phyloP scores from a whole-genome alignment of 2,113 vertebrate genomes.

The Silurus asotus region DNA sequence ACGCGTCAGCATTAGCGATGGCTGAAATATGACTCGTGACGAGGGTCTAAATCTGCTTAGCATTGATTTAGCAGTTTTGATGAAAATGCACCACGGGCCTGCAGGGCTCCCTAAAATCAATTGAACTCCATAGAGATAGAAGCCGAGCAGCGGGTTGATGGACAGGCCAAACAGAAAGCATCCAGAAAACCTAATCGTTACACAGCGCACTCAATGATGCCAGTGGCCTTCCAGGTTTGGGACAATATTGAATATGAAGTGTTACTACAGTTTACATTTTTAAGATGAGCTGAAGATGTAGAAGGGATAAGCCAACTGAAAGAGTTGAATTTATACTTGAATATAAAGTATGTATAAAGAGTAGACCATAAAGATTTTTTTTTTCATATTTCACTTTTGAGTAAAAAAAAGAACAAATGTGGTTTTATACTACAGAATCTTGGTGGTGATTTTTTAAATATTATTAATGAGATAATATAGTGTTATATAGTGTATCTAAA shows the following conservation, averaged over 20 bases:
- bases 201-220: conserved; percentile 16
- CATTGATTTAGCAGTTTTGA: conserved; percentile 55
- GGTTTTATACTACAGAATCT: neutral
- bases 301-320: neutral
- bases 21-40: conserved; percentile 54
- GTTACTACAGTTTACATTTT: neutral
- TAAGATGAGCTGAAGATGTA: neutral
- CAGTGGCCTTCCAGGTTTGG: conserved; percentile 36
- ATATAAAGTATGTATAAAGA: neutral
- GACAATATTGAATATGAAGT: conserved; percentile 37
- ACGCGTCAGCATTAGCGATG: conserved; percentile 52
- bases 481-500: neutral
- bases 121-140: conserved; percentile 50
- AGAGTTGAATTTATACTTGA: neutral
- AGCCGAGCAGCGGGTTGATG: conserved; percentile 40
- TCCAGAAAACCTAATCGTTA: conserved; percentile 45
- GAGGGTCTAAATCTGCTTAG: conserved; percentile 58
- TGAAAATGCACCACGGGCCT: conserved; percentile 53
- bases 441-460: neutral
- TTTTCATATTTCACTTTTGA: neutral
- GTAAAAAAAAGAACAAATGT: neutral
- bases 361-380: too few species aligned
- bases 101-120: conserved; percentile 56
- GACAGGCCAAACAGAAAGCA: conserved; percentile 27
- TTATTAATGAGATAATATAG: neutral